Evolutionary conservation across 2,113 vertebrate species (phyloP), one percentile per base, ranked within the genome.

Genomic region (Emydura subglobosa): DNA sequence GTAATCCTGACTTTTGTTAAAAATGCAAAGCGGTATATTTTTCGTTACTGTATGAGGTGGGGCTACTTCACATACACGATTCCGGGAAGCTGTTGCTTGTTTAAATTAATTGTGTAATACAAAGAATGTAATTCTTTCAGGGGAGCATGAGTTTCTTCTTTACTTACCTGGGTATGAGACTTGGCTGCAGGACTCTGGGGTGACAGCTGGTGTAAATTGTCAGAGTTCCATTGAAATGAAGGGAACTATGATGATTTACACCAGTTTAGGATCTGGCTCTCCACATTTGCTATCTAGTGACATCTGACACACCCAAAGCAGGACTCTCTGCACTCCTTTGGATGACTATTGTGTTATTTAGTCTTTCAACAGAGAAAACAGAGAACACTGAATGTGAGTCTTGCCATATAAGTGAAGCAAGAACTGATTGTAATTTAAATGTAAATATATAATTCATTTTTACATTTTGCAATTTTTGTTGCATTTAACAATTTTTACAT

Each of bases 211-310:
- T 50, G 31, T 17, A 82, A 87, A 82, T 0, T 2, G 19, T 59
- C 25, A 54, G 21, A 61, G 16, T n/a, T 51, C 17, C 21, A 34
- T 85, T 93, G 39, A 44, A 27, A 85, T 87, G 86, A 74, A 29
- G 47, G 79, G 8, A 83, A 27, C 34, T 29, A 83, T 25, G 47
- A 2, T 79, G 16, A 42, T 81, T 81, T 83, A 55, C 25, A 34
- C 12, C 29, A 53, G 59, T 88, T 24, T 10, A 89, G 0, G 1
- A 1, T 0, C 55, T 89, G 83, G 54, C 2, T 11, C 1, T 84
- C n/a, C 2, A 0, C 84, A 4, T 85, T 87, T 91, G 24, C 85
- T 34, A 4, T 19, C 0, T 2, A 0, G 0, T 79, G 19, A 59
- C 44, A 51, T 79, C 12, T 86, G 39, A 87, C 89, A 31, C 82